Evolutionary conservation across 2,113 vertebrate species (phyloP).

Genomic region (Notothenia rossii): DNA sequence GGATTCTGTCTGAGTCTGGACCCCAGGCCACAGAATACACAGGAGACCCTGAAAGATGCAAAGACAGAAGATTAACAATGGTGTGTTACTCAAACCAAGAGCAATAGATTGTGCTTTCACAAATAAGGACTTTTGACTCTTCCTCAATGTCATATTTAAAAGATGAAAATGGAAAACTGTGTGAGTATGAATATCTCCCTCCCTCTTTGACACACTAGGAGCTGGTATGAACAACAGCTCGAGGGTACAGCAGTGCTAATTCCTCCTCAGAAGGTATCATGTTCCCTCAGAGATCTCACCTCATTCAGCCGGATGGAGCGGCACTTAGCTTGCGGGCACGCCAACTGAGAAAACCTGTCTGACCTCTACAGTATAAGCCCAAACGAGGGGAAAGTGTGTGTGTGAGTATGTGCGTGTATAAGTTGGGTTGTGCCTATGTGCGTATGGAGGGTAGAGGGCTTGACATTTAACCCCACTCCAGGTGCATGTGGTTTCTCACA

Average conservation of each 20-base stretch:
- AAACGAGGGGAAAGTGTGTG: conserved; percentile 9
- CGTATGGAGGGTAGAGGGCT: conserved; percentile 75
- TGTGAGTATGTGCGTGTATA: conserved; percentile 12
- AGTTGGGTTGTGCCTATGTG: conserved; percentile 45
- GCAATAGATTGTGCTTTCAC: neutral
- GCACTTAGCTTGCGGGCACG: conserved; percentile 49
- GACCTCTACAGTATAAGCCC: conserved; percentile 39
- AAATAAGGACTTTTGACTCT: neutral
- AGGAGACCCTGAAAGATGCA: conserved; percentile 85
- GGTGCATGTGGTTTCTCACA: conserved; percentile 93
- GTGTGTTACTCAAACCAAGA: conserved; percentile 9
- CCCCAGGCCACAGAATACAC: conserved; percentile 96
- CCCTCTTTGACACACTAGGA: neutral
- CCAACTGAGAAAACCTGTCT: conserved; percentile 66
- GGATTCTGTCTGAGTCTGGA: conserved; percentile 94
- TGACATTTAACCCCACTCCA: conserved; percentile 93
- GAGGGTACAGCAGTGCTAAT: conserved; percentile 24
- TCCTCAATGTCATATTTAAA: neutral
- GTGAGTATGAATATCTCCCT: neutral
- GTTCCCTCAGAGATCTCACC: conserved; percentile 50
- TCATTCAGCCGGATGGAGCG: conserved; percentile 54
- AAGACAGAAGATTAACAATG: conserved; percentile 8
- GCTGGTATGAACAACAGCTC: conserved; percentile 29
- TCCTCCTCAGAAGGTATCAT: conserved; percentile 35
- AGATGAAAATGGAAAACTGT: neutral